Evolutionary conservation across 2,888 invertebrate species (phyloP), one percentile per base, ranked within the genome.

Genomic region (Bedellia somnulentella): DNA sequence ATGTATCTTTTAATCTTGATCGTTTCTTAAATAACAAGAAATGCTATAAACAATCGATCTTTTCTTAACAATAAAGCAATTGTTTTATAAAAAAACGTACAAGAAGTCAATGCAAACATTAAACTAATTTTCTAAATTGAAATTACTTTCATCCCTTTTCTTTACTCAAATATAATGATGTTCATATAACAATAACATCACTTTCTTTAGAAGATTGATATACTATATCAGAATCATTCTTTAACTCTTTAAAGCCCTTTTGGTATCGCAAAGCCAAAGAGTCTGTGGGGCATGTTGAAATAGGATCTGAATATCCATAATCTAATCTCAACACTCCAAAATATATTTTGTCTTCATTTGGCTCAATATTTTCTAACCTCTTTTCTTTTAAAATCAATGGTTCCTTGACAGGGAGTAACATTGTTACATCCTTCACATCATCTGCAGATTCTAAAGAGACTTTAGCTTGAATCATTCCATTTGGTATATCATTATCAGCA

Each of bases 381-480:
- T 43, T 61, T 30, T 70, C 62, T 38, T 55, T 53, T 11, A 73
- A 57, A 1, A 75, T 61, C 10, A 71, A 40, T 13, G 57, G 52
- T 15, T 66, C 57, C 37, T 57, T 60, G 0, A 68, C 54, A 2
- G 75, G 73, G 2, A 75, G 38, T 26, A 71, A 47, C 3, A 75
- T 33, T 9, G 61, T 45, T 35, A 59, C 47, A 21, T 75, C 70
- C 41, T 63, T 56, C 0, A 52, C 39, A 13, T 57, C 37, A 1
- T 46, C 35, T 3, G 24, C 30, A 4, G 39, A 37, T 12, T 52
- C 55, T 6, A 71, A 37, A 34, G 55, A 62, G 0, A 70, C 63
- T 45, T 73, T 75, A 0, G 68, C 61, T 44, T 75, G 75, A n/a
- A 75, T 61, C 0, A 63, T 64, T 0, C 71, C 73, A 33, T 71